Base-by-base conservation (phyloP, 1,140 invertebrate genomes). In the Zaprionus vittiger region DNA sequence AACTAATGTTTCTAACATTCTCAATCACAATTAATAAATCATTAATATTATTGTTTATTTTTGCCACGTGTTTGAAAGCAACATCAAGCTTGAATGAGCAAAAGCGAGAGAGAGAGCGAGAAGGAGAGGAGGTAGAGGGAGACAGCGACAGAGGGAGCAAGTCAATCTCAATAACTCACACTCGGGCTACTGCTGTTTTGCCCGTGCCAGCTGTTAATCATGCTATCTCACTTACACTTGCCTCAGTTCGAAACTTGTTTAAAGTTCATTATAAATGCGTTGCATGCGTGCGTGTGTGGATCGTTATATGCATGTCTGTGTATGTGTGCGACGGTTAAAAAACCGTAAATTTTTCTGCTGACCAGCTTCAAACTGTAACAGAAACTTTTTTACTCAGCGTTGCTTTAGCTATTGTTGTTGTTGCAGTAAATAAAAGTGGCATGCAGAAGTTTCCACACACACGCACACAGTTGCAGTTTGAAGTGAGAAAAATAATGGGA, bases 301-400 rank as follows among this genome's bases (percentile, higher is more conserved):
- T 57, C 26, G 12, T 26, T 37, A 41, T 41, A n/a, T 41, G 38
- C n/a, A 5, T 41, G 38, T 17, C n/a, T 41, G 22, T 60, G 57
- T 69, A 28, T 64, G 55, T 55, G 44, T 24, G 41, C 24, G 64
- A 55, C 26, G 62, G 37, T n/a, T 26, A 61, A 52, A 26, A 54
- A 73, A 68, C 57, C 61, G 56, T 73, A 62, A 68, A 68, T 20
- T 68, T 68, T 61, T 73, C 44, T 61, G 71, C 64, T 73, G 56
- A 62, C 71, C 63, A 59, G 52, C 64, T 55, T 60, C 57, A 73
- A 73, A 73, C 64, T 73, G 71, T 68, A 56, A 34, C 52, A 63
- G 28, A 44, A 65, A 66, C 38, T 66, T 73, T 41, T 60, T 67
- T 24, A 15, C 38, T 44, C 56, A n/a, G 56, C 9, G 57, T 49